Conservation (phyloP, 2,797 vertebrate genomes). For the Loris lydekkerianus region DNA sequence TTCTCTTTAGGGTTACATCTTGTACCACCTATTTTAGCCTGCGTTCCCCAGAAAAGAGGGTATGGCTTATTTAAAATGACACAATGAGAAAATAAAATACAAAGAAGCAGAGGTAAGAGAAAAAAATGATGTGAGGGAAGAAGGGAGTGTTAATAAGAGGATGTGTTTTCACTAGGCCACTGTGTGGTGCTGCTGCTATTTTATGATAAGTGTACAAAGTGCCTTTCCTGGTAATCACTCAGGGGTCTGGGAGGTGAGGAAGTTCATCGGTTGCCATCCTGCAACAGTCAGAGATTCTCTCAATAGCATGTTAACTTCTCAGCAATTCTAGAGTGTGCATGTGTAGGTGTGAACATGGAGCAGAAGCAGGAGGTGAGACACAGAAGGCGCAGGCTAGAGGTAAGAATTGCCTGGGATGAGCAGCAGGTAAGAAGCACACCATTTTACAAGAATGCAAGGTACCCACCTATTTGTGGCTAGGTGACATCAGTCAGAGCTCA, state of each 20-base stretch:
- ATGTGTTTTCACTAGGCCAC: not conserved
- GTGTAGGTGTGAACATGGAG: not conserved
- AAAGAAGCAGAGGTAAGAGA: not conserved
- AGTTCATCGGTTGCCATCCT: not conserved
- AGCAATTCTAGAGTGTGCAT: not conserved
- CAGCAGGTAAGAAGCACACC: not conserved
- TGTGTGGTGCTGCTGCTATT: not conserved
- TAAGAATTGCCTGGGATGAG: not conserved
- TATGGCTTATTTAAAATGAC: constrained; percentile 1
- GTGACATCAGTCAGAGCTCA: not conserved
- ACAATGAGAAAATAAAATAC: not conserved
- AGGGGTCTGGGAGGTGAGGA: not conserved
- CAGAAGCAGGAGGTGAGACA: not conserved
- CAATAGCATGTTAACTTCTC: not conserved
- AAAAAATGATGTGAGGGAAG: not conserved
- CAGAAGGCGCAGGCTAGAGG: not conserved
- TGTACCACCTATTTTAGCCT: not conserved
- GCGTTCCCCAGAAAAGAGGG: not conserved
- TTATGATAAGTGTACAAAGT: not conserved
- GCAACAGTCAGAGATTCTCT: not conserved
- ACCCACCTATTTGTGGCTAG: not conserved
- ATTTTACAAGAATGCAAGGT: not conserved
- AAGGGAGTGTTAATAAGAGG: not conserved
- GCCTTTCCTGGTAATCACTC: not conserved
- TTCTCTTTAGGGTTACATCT: not conserved